Evolutionary conservation across 2,888 invertebrate genomes (phyloP), one percentile per base, ranked within the genome.

Genomic region (Drosophila fungiperda): DNA sequence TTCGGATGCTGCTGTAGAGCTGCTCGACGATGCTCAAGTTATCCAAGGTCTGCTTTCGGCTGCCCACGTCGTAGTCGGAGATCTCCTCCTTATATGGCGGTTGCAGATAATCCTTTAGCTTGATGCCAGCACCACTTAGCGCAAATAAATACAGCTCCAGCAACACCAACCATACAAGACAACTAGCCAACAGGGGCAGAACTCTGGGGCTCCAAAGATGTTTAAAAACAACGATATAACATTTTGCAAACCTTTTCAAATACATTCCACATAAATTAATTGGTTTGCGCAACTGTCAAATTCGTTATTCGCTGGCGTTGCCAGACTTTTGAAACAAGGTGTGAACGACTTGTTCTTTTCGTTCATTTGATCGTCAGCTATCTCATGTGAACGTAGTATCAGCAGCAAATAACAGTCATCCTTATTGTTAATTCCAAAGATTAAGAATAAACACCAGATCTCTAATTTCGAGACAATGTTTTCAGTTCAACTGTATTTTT

Each of bases 1-100:
- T 96, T 60, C 97, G 95, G 26, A 99, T 96, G 84, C 96, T 95
- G 73, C 95, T 94, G 11, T 95, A 94, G 73, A 98, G 93, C 73
- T 95, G 94, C 73, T 95, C 94, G 0, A 97, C 97, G 3, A 97
- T 90, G 0, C 94, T 52, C 4, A 32, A 35, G 29, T 88, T 76
- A 23, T 83, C 70, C 65, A 53, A 33, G 0, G 48, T 52, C 33
- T 82, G 48, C 3, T 53, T 65, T 3, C 79, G 54, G 0, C 33
- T 17, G 6, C 68, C 68, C n/a, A 87, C 61, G 1, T 58, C 32
- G 33, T 53, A 78, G 1, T 32, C 45, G 0, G 0, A 0, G 5
- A 78, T 17, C 0, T 20, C 17, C 35, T 87, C 82, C 8, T 17
- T 29, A 15, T 83, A 84, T 0, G 80, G 80, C n/a, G 63, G 53